Evolutionary conservation across 2,797 vertebrate species (phyloP).

Genomic region (Falco naumanni): DNA sequence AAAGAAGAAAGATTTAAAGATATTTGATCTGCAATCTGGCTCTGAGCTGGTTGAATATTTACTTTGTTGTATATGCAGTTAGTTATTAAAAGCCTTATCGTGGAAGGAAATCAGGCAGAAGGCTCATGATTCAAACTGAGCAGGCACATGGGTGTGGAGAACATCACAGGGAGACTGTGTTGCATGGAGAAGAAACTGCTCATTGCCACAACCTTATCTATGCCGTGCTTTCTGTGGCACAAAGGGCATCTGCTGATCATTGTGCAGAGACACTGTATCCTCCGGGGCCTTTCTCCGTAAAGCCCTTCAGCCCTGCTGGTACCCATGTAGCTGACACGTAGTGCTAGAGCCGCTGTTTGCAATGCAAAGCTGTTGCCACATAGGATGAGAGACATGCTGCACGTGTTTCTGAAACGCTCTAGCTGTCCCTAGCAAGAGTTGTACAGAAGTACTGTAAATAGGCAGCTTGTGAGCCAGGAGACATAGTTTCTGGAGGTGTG

Average conservation of each 20-base stretch:
- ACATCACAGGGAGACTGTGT: background rate
- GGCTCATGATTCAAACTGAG: background rate
- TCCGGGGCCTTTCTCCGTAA: accelerated
- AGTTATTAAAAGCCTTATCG: background rate
- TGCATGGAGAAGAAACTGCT: background rate
- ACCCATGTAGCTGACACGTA: accelerated
- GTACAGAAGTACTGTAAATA: background rate
- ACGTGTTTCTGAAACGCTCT: background rate
- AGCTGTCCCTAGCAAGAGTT: background rate
- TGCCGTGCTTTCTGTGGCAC: accelerated
- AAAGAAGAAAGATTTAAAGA: constrained; percentile 24
- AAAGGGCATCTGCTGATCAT: background rate
- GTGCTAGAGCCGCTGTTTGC: background rate
- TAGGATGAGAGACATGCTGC: background rate
- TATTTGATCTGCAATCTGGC: background rate
- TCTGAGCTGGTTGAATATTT: constrained; percentile 41
- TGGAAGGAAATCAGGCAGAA: background rate
- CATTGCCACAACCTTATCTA: accelerated
- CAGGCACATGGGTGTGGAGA: background rate
- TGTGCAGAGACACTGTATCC: accelerated
- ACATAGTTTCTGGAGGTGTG: accelerated
- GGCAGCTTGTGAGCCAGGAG: background rate
- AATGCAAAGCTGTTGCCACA: background rate
- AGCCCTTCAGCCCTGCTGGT: background rate
- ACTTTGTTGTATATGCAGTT: background rate